A percentile compares a stretch with the other conserved stretches of the same genome.
These are phyloP conservation scores for Hepsetus odoe DNA, from an alignment of 2,113 vertebrate genomes.

Conservation along the genomic window DNA sequence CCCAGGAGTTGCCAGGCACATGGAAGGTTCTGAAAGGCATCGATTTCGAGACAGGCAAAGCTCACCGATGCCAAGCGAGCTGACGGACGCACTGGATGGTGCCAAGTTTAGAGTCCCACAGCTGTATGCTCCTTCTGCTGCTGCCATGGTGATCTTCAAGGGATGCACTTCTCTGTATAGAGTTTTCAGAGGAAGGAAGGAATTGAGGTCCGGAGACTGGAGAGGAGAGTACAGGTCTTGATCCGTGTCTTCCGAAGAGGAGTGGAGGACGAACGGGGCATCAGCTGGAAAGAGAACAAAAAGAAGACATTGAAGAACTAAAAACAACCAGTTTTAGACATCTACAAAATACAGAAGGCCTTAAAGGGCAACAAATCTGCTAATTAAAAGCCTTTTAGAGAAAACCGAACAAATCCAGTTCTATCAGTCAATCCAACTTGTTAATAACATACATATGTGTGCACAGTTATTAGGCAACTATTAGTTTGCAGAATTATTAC, in stretches of 20 bases:
- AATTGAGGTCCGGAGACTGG: conserved; percentile 57
- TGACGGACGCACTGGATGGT: conserved; percentile 61
- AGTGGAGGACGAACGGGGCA: conserved; percentile 62
- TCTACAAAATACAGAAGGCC: too few species aligned
- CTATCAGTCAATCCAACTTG: too few species aligned
- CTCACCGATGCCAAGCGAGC: conserved; percentile 53
- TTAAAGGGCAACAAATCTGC: too few species aligned
- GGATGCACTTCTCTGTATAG: conserved; percentile 67
- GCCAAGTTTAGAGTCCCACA: conserved; percentile 67
- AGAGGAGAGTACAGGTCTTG: conserved; percentile 17
- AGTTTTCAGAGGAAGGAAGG: conserved; percentile 60
- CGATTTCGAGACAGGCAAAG: conserved; percentile 60
- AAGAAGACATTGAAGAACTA: neutral
- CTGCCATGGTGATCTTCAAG: conserved; percentile 70
- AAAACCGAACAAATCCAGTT: too few species aligned
- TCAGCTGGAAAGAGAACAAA: conserved; percentile 43
- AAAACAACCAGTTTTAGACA: neutral
- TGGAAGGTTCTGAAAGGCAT: conserved; percentile 74
- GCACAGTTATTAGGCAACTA: too few species aligned
- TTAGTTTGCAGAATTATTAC: too few species aligned
- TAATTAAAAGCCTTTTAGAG: too few species aligned
- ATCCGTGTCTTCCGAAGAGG: conserved; percentile 66
- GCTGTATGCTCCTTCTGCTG: conserved; percentile 58
- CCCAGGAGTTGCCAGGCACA: conserved; percentile 67
- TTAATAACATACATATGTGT: too few species aligned